phyloP scores from a whole-genome alignment of 2,888 invertebrate species.

The Liodrosophila aerea region DNA sequence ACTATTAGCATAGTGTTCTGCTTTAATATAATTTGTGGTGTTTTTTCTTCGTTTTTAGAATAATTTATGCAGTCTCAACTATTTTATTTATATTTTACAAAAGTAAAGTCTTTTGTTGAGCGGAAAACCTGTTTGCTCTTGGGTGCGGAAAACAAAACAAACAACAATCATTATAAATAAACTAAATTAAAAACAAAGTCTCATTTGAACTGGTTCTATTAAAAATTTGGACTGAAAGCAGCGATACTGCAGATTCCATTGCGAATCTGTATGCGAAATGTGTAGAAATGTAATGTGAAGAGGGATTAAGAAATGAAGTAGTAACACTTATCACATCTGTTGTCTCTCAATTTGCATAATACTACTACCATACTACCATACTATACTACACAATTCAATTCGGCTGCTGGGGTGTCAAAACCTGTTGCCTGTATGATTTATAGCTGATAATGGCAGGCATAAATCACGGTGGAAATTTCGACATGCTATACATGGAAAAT shows the following conservation, averaged over 20 bases:
- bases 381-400: slow-evolving; percentile 16
- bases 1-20: too few relatives aligned
- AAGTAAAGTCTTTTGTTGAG: neutral
- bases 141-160: neutral
- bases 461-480: neutral
- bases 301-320: slow-evolving; percentile 6
- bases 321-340: slow-evolving; percentile 6
- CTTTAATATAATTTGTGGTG: neutral
- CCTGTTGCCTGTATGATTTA: too few relatives aligned
- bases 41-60: slow-evolving; percentile 10
- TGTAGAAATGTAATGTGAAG: neutral
- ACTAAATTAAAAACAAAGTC: too few relatives aligned
- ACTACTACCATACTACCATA: too few relatives aligned
- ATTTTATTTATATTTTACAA: slow-evolving; percentile 9
- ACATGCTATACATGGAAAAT: too few relatives aligned
- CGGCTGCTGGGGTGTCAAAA: neutral
- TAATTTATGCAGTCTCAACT: slow-evolving; percentile 12
- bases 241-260: too few relatives aligned
- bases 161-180: neutral
- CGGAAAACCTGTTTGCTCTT: too few relatives aligned
- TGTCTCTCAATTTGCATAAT: slow-evolving; percentile 21
- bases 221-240: too few relatives aligned
- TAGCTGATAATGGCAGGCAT: neutral
- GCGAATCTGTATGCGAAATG: too few relatives aligned
- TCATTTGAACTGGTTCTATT: too few relatives aligned